These are phyloP conservation scores for Eriosoma lanigerum DNA, from an alignment of 1,140 invertebrate species.

Conservation along the genomic window DNA sequence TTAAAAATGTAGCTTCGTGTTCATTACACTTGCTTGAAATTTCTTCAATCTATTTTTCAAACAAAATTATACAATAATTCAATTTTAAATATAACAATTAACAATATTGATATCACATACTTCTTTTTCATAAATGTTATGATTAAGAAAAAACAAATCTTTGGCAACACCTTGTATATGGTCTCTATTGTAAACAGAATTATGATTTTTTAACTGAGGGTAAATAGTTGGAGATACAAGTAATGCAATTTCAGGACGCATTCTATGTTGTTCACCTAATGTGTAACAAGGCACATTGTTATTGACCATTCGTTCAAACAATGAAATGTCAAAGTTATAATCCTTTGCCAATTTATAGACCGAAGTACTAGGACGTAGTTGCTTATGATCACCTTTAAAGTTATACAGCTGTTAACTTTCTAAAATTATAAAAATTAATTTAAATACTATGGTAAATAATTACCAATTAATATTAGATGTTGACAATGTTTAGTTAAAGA, in stretches of 20 bases:
- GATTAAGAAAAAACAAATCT: slow-evolving; percentile 67
- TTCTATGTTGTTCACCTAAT: slow-evolving; percentile 67
- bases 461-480: slow-evolving; percentile 81
- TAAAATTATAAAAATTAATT: background rate
- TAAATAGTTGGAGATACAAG: slow-evolving; percentile 68
- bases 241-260: slow-evolving; percentile 67
- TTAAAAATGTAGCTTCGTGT: slow-evolving; percentile 64
- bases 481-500: slow-evolving; percentile 71
- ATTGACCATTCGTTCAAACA: slow-evolving; percentile 73
- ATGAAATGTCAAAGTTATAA: slow-evolving; percentile 69
- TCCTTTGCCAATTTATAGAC: slow-evolving; percentile 64
- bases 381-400: slow-evolving; percentile 71
- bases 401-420: background rate
- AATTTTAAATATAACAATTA: background rate
- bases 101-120: slow-evolving; percentile 9
- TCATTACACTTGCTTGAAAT: slow-evolving; percentile 63
- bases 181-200: slow-evolving; percentile 61
- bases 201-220: slow-evolving; percentile 62
- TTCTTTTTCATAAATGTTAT: slow-evolving; percentile 60
- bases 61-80: background rate
- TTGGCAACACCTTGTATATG: slow-evolving; percentile 61
- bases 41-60: slow-evolving; percentile 59
- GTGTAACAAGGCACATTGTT: slow-evolving; percentile 63
- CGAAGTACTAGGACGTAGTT: slow-evolving; percentile 69
- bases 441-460: background rate